These are phyloP conservation scores for Rousettus leschenaultii DNA, from an alignment of 2,113 vertebrate genomes.

Conservation along the genomic window DNA sequence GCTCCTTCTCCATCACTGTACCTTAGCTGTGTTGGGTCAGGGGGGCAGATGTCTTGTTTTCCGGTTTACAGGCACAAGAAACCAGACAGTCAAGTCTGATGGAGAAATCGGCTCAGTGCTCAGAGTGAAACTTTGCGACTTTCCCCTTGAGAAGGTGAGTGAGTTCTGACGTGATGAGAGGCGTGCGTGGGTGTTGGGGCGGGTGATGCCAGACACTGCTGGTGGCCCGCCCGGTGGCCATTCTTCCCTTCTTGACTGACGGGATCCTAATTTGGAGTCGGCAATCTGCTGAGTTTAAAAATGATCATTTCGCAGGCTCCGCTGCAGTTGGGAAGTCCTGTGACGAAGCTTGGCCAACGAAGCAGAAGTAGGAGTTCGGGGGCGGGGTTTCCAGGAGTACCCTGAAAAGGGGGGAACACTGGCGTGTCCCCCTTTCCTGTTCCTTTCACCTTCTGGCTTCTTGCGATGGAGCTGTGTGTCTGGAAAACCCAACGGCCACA, in stretches of 20 bases:
- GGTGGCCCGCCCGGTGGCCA: background rate
- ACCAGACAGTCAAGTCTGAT: background rate
- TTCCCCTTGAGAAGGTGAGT: background rate
- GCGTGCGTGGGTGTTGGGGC: fast-evolving
- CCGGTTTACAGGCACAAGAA: background rate
- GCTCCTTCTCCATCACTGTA: background rate
- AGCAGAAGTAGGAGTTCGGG: background rate
- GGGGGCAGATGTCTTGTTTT: background rate
- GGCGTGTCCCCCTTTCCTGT: background rate
- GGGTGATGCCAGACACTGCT: background rate
- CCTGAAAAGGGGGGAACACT: background rate
- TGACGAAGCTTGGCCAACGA: background rate
- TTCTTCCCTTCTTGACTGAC: background rate
- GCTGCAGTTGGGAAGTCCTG: background rate
- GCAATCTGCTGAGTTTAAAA: background rate
- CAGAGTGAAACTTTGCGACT: background rate
- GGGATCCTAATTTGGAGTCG: background rate
- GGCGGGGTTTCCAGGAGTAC: background rate
- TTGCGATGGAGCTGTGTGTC: background rate
- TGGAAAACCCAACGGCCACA: background rate
- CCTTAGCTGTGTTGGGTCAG: background rate
- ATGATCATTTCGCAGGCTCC: background rate
- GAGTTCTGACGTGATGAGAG: background rate
- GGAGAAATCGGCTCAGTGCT: background rate
- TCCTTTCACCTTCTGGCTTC: background rate